Percentiles rank a stretch among this genome's conserved stretches.
phyloP scores from a whole-genome alignment of 2,113 vertebrate genomes.

The Xiphorhynchus elegans region DNA sequence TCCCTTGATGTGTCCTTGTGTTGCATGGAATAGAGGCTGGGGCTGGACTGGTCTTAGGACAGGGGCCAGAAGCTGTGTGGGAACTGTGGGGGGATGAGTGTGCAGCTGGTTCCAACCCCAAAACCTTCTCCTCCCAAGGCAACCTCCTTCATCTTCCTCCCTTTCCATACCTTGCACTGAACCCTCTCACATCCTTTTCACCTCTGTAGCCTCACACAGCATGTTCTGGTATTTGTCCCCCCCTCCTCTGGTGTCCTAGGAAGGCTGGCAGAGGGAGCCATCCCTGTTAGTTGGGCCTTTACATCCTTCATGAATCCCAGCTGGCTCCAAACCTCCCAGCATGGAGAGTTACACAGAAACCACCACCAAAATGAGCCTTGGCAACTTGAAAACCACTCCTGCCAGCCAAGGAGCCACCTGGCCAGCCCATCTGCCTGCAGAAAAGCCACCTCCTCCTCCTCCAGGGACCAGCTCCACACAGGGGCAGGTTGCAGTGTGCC shows the following conservation, averaged over 20 bases:
- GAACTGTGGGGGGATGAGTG: accelerated
- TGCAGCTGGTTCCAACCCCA: neutral
- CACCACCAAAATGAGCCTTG: neutral
- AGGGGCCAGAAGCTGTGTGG: neutral
- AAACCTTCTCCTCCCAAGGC: neutral
- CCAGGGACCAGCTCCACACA: neutral
- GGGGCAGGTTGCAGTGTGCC: neutral
- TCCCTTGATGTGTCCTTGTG: neutral
- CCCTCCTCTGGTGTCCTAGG: accelerated
- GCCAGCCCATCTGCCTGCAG: neutral
- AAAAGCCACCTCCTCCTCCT: neutral
- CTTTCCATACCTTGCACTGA: neutral
- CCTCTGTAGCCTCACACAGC: neutral
- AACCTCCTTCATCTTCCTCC: neutral
- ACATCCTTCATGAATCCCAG: neutral
- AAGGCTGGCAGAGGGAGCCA: neutral
- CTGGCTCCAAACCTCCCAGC: neutral
- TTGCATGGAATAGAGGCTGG: neutral
- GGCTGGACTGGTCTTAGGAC: neutral
- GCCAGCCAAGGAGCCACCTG: neutral
- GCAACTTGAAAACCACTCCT: neutral
- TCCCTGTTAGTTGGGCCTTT: neutral
- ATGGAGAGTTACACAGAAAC: neutral
- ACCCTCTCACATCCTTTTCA: neutral
- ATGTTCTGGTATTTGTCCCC: neutral